Conservation (phyloP, 2,888 invertebrate genomes). For the Apodemia mormo region DNA sequence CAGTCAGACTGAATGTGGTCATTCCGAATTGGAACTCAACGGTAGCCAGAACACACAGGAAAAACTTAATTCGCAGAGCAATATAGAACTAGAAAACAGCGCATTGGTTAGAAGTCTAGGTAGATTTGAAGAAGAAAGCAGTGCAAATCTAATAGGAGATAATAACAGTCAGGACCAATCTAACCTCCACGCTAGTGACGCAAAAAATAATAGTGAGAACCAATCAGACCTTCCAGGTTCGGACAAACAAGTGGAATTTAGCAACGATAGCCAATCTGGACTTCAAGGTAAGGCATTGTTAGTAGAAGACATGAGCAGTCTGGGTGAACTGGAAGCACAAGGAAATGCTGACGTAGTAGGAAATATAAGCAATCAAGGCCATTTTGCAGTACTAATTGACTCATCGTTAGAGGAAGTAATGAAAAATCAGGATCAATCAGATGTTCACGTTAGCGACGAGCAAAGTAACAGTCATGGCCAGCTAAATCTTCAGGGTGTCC, state of each 20-base stretch:
- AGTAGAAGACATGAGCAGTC: neutral
- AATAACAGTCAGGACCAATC: no score
- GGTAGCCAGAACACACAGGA: neutral
- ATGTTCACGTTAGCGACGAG: neutral
- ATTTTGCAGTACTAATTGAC: neutral
- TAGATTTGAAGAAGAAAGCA: neutral
- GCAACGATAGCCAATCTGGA: neutral
- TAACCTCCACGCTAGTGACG: no score
- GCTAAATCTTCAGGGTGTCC: neutral
- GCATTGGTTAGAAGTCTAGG: neutral
- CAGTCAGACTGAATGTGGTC: neutral
- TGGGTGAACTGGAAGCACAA: neutral
- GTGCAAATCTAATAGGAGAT: no score
- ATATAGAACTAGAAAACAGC: no score
- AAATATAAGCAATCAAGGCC: neutral
- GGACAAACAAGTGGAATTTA: no score
- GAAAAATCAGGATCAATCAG: neutral
- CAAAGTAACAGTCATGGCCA: neutral
- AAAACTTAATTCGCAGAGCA: no score
- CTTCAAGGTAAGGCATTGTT: neutral
- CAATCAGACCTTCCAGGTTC: no score
- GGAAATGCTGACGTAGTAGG: neutral
- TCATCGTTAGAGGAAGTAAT: neutral
- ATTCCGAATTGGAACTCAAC: neutral
- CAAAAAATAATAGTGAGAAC: no score